These are phyloP conservation scores for Ips typographus DNA, from an alignment of 1,140 invertebrate species.

Conservation along the genomic window DNA sequence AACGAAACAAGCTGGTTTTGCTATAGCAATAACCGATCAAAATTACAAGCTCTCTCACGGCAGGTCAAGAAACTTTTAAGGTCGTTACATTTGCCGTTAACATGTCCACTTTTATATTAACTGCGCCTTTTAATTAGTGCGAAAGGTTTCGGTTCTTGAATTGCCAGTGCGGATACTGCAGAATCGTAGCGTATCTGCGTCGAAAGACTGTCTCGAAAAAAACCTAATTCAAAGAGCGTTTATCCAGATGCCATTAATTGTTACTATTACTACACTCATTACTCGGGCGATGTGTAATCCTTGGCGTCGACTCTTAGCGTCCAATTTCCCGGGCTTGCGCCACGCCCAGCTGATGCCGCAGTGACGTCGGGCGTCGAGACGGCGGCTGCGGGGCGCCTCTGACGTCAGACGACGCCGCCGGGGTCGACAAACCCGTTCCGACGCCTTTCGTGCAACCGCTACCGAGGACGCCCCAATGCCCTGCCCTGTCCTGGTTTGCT, in stretches of 20 bases:
- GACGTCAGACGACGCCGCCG: slow-evolving; percentile 33
- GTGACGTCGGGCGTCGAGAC: slow-evolving; percentile 36
- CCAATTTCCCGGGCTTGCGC: slow-evolving; percentile 24
- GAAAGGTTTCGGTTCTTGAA: no score
- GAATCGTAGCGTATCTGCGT: no score
- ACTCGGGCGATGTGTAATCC: slow-evolving; percentile 18
- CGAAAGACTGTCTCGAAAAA: no score
- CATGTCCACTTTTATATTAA: no score
- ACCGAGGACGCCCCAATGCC: slow-evolving; percentile 16
- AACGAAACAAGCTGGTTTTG: slow-evolving; percentile 7
- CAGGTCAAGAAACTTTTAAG: slow-evolving; percentile 27
- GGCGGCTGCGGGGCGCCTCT: slow-evolving; percentile 22
- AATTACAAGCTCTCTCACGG: slow-evolving; percentile 18
- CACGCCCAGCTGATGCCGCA: slow-evolving; percentile 38
- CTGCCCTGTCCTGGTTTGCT: slow-evolving; percentile 14
- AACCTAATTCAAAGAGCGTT: no score
- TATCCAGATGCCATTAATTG: slow-evolving; percentile 13
- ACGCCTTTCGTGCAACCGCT: slow-evolving; percentile 15
- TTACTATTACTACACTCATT: slow-evolving; percentile 23
- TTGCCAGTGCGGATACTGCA: no score
- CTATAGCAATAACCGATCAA: slow-evolving; percentile 10
- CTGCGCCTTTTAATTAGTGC: no score
- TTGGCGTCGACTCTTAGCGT: slow-evolving; percentile 12
- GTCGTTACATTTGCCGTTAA: background rate
- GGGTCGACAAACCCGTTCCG: slow-evolving; percentile 25